Evolutionary conservation across 2,797 vertebrate species (phyloP).

Genomic region (Sternotherus odoratus): DNA sequence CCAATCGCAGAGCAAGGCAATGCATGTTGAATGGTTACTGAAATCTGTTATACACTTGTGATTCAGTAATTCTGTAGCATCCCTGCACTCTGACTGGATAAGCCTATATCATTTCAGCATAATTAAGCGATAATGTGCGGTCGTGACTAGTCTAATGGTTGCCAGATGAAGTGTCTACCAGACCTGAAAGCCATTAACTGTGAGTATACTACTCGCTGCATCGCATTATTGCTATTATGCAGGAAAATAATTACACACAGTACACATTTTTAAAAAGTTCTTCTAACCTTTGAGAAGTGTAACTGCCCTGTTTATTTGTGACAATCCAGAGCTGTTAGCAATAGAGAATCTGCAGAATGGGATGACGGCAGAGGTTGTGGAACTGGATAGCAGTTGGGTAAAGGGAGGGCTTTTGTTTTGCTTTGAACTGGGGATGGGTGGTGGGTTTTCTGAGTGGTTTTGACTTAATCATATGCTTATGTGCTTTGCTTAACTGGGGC

Average conservation of each 20-base stretch:
- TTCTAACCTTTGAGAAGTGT: background rate
- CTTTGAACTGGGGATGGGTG: background rate
- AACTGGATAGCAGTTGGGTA: no score
- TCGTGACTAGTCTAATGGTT: background rate
- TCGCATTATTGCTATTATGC: background rate
- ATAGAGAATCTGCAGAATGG: background rate
- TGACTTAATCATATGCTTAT: background rate
- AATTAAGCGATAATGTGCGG: conserved; percentile 36
- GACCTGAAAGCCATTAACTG: conserved; percentile 33
- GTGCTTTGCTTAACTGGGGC: background rate
- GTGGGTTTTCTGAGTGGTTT: background rate
- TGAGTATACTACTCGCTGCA: background rate
- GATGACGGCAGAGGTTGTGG: background rate
- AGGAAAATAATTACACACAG: conserved; percentile 32
- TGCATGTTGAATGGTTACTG: background rate
- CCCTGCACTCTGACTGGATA: conserved; percentile 7
- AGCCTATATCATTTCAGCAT: conserved; percentile 30
- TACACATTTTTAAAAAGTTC: background rate
- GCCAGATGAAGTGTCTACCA: background rate
- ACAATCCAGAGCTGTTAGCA: background rate
- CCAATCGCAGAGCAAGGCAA: background rate
- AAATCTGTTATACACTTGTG: background rate
- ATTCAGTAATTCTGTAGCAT: conserved; percentile 20
- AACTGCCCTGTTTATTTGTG: background rate
- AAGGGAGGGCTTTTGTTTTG: background rate